phyloP scores from a whole-genome alignment of 2,888 invertebrate genomes.

The Colletes collaris region DNA sequence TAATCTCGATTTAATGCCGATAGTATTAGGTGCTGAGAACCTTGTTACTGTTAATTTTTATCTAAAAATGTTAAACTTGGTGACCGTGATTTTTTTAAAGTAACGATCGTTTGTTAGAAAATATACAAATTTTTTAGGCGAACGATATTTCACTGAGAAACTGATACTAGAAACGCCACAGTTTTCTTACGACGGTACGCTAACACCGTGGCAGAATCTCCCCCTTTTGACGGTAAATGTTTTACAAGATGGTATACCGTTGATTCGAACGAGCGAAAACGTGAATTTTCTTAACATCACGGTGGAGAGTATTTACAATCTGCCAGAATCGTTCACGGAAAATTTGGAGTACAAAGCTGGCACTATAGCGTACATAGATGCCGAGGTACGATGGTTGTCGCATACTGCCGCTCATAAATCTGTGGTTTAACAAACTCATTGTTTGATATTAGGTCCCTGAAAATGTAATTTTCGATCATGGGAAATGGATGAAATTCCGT shows the following conservation, averaged over 20 bases:
- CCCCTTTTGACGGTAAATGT: slow-evolving; percentile 66
- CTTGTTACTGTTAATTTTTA: neutral
- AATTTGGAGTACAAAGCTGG: slow-evolving; percentile 68
- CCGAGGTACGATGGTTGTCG: slow-evolving; percentile 55
- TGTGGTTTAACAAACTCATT: neutral
- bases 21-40: slow-evolving; percentile 69
- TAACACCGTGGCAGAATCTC: slow-evolving; percentile 71
- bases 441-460: slow-evolving; percentile 16
- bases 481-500: slow-evolving; percentile 63
- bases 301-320: slow-evolving; percentile 75
- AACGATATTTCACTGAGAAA: slow-evolving; percentile 57
- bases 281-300: slow-evolving; percentile 73
- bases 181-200: slow-evolving; percentile 49
- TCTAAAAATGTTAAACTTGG: neutral
- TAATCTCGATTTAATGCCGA: slow-evolving; percentile 73
- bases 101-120: too few species aligned
- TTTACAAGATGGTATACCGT: slow-evolving; percentile 32
- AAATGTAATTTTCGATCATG: slow-evolving; percentile 54
- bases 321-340: slow-evolving; percentile 63
- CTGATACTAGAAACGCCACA: slow-evolving; percentile 66
- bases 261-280: slow-evolving; percentile 43
- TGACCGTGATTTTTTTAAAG: too few species aligned
- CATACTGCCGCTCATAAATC: too few species aligned
- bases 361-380: slow-evolving; percentile 64
- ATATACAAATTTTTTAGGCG: neutral